A percentile compares a stretch with the other conserved stretches of the same genome.
phyloP scores from a whole-genome alignment of 2,888 invertebrate genomes.

The Ormia ochracea region DNA sequence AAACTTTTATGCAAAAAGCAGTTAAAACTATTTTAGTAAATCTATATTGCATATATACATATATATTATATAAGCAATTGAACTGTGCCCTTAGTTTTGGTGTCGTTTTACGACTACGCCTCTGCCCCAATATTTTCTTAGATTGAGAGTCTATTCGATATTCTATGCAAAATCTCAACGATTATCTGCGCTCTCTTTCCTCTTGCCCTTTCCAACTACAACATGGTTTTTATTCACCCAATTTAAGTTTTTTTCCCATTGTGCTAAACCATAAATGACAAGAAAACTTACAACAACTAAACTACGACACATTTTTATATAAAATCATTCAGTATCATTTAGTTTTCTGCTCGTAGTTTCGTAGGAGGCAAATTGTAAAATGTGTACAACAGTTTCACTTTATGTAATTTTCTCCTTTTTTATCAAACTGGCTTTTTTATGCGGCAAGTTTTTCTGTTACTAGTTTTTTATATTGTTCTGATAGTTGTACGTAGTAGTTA shows the following conservation, averaged over 20 bases:
- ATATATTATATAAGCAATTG: no score
- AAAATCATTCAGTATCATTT: conserved; percentile 42
- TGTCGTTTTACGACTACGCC: neutral
- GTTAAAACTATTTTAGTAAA: neutral
- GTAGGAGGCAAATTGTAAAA: conserved; percentile 31
- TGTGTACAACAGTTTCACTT: conserved; percentile 27
- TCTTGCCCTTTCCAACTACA: conserved; percentile 41
- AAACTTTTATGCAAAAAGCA: neutral
- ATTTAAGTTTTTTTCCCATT: neutral
- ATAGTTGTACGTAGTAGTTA: conserved; percentile 25
- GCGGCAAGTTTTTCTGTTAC: conserved; percentile 32
- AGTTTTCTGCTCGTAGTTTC: conserved; percentile 11
- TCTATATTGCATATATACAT: neutral
- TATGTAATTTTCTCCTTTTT: neutral
- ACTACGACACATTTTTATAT: conserved; percentile 17
- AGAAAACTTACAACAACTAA: conserved; percentile 20
- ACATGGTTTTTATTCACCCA: conserved; percentile 17
- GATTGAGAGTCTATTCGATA: conserved; percentile 70
- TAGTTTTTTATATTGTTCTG: conserved; percentile 6
- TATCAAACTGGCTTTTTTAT: conserved; percentile 18
- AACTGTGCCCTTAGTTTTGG: no score
- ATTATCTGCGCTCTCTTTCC: conserved; percentile 65
- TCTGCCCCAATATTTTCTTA: conserved; percentile 37
- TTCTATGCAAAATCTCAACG: conserved; percentile 72
- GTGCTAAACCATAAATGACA: conserved; percentile 11